These are phyloP conservation scores for Drosophila leontia DNA, from an alignment of 1,140 invertebrate genomes.

Conservation along the genomic window DNA sequence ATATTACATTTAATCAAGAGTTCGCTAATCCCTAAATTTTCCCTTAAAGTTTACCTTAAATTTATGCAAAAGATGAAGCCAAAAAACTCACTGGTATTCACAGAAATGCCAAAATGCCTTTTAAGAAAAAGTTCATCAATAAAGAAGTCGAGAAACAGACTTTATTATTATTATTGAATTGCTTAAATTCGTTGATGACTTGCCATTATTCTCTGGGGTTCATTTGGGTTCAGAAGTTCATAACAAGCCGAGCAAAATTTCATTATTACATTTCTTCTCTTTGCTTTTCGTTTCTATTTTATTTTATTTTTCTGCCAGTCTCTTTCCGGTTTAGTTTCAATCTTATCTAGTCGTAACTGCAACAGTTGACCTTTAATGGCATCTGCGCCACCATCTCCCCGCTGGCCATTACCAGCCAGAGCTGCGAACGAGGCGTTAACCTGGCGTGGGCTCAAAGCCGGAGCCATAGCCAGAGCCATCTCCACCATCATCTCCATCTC, in stretches of 20 bases:
- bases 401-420: conserved; percentile 18
- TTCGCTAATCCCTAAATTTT: not conserved
- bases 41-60: not conserved
- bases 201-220: conserved; percentile 2
- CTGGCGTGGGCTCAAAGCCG: conserved; percentile 49
- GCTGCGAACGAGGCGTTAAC: conserved; percentile 44
- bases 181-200: conserved; percentile 12
- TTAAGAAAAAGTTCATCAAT: conserved; percentile 16
- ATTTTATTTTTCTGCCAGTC: not conserved
- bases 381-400: conserved; percentile 19
- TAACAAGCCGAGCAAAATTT: conserved; percentile 3
- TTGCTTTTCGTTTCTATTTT: not conserved
- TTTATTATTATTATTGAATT: conserved; percentile 14
- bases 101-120: conserved; percentile 4
- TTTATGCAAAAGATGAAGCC: not conserved
- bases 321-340: not conserved
- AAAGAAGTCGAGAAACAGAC: conserved; percentile 14
- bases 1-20: not conserved
- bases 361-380: conserved; percentile 59
- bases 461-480: conserved; percentile 26
- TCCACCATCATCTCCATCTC: conserved; percentile 33
- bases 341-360: conserved; percentile 14
- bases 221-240: conserved; percentile 11
- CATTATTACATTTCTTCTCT: conserved; percentile 4
- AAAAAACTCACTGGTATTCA: not conserved